Base-by-base conservation (phyloP, 2,888 invertebrate genomes). In the Eupithecia insigniata region DNA sequence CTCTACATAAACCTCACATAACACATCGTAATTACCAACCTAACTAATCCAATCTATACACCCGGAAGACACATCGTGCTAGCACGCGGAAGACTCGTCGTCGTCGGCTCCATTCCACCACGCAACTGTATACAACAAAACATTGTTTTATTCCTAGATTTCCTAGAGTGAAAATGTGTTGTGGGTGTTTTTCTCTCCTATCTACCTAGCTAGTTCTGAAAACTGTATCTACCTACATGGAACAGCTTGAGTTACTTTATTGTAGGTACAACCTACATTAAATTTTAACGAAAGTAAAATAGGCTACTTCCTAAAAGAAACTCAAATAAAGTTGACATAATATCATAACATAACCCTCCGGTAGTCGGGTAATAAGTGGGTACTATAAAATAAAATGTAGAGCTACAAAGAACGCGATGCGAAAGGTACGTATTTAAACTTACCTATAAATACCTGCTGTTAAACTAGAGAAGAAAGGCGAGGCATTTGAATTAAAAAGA, bases 21-120 rank as follows among this genome's bases (percentile, higher is more conserved):
- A 14, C 14, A 39, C 10, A 34, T 34, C 34, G 10, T 39, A 43
- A 51, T 51, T 10, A 51, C 51, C n/a, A 46, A n/a, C 46, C 12
- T 55, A 55, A 55, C 55, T 14, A 55, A 55, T 55, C 55, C 30
- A 62, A 62, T 32, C 32, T n/a, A 62, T 34, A n/a, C n/a, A 34
- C 82, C 82, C 87, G 88, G 88, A 88, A 88, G 84, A 80, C 83
- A 62, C 30, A n/a, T 39, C 80, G 82, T 79, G 82, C 76, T 82
- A 84, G 85, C 83, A 90, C 78, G 86, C 90, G 91, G 91, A 91
- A 91, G 89, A 77, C 79, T 78, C 80, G 81, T 55, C 80, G 81
- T 55, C 30, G 36, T 61, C 84, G 77, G 78, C 80, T 85, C 83
- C 82, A 84, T 83, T 82, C 22, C 34, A 62, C 82, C 84, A 80